Base-by-base conservation (phyloP, 2,888 invertebrate species). In the Leptinotarsa rubiginosa region DNA sequence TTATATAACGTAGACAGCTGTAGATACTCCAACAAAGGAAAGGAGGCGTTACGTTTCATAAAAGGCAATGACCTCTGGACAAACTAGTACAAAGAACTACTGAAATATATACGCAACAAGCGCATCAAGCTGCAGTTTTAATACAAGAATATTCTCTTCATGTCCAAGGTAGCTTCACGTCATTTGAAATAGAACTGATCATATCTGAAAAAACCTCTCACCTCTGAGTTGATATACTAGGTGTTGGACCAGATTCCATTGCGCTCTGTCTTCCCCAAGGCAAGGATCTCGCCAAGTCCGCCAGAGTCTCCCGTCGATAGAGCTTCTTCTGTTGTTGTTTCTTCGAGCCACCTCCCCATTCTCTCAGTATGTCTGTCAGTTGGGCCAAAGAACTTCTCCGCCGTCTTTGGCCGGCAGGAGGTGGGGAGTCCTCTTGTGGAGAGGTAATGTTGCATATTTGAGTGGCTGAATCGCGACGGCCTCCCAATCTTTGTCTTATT, bases 401-500 rank as follows among this genome's bases (percentile, higher is more conserved):
- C 59, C 96, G 92, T 31, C 80, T 71, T 72, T 92, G 92, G 89
- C 84, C 75, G 49, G 84, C 90, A 77, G 92, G 91, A 52, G 93
- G 93, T 78, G 95, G 94, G 59, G 92, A 90, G 82, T 93, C 93
- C 84, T 92, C 92, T 75, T 91, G 91, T 73, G 96, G 96, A 69
- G 96, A 96, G 41, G 96, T 95, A 64, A 94, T 91, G 86, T 93
- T 92, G 83, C 94, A 93, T 81, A 97, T 96, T 88, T 97, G 97
- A 1, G 96, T 95, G n/a, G 96, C 94, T 0, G 96, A 96, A 88
- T 97, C 96, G 78, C 96, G 90, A 75, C 96, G 91, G 77, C 93
- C 96, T 80, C 96, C 96, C 74, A 96, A 91, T 74, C 96, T 91
- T 87, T 96, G 96, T 74, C 94, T 91, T 81, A 96, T 90, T 41